Evolutionary conservation across 2,888 invertebrate genomes (phyloP), one percentile per base, ranked within the genome.

Genomic region (Steinernema hermaphroditum): DNA sequence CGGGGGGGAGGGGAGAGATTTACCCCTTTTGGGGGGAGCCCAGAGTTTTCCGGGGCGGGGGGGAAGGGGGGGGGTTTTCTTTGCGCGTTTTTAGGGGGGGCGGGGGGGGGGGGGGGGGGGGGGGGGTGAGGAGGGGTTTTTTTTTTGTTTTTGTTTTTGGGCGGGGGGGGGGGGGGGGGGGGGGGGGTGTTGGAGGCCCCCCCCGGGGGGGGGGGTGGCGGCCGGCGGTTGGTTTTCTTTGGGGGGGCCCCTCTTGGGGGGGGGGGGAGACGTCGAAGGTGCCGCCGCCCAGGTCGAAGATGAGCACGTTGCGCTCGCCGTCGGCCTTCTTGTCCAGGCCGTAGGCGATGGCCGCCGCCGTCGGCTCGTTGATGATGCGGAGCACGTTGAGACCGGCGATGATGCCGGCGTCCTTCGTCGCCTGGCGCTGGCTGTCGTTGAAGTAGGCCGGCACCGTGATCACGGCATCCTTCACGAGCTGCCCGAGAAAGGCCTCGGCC

Each of bases 181-280:
- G n/a, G n/a, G n/a, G n/a, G n/a, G 82, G 94, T 93, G 89, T 97
- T 97, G 2, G 84, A 97, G 97, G 90, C 97, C 97, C 89, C 97
- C 97, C 1, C 97, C 97, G 16, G 97, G 97, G 41, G 97, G 90
- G 88, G 96, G 91, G 0, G 97, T 97, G 88, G 97, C 96, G 14
- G 96, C 96, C 89, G 96, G 96, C 8, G 97, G 97, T 88, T 97
- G 97, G 87, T 97, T 97, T 14, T 97, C 96, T 0, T 96, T 96
- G 9, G 8, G 9, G 43, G 9, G 9, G 54, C 16, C 54, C 9
- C 6, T 96, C 87, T 96, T 96, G 88, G 96, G 72, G 74, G 24
- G 79, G 76, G 32, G 79, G 73, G 9, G 79, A 79, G 32, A 81
- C 81, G 70, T 81, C 81, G 71, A 81, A 81, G 46, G 90, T 93